A percentile compares a stretch with the other conserved stretches of the same genome.
phyloP scores from a whole-genome alignment of 92 coral and sea anemone genomes.

The Phymanthus crucifer region DNA sequence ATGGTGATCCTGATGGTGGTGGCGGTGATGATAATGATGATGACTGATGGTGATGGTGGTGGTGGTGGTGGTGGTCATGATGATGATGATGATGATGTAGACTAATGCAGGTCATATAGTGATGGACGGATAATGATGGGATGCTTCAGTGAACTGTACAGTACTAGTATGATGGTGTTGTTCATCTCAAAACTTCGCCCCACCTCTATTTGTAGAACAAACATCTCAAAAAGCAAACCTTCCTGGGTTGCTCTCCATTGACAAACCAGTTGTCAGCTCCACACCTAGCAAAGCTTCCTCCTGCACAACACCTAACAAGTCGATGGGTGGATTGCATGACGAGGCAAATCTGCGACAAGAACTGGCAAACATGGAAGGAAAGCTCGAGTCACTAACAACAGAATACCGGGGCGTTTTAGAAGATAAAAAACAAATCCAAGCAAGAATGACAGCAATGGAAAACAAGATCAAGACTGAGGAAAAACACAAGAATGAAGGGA shows the following conservation, averaged over 20 bases:
- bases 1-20: no score
- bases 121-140: no score
- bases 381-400: conserved; percentile 58
- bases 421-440: conserved; percentile 62
- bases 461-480: conserved; percentile 44
- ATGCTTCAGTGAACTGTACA: no score
- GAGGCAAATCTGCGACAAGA: conserved; percentile 40
- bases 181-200: neutral
- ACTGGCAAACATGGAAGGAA: conserved; percentile 75
- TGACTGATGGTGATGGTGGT: no score
- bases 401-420: conserved; percentile 64
- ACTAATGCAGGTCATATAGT: no score
- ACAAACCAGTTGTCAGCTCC: neutral
- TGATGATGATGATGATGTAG: no score
- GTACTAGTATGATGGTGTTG: neutral
- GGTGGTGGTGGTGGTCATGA: no score
- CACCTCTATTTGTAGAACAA: neutral
- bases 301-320: neutral
- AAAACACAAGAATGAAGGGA: conserved; percentile 17
- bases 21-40: no score
- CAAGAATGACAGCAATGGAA: conserved; percentile 52
- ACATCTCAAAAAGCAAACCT: neutral
- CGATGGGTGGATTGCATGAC: neutral
- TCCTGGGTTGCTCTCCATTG: neutral
- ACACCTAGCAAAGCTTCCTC: neutral